Conservation (phyloP, 2,113 vertebrate genomes). For the Synchiropus splendidus region DNA sequence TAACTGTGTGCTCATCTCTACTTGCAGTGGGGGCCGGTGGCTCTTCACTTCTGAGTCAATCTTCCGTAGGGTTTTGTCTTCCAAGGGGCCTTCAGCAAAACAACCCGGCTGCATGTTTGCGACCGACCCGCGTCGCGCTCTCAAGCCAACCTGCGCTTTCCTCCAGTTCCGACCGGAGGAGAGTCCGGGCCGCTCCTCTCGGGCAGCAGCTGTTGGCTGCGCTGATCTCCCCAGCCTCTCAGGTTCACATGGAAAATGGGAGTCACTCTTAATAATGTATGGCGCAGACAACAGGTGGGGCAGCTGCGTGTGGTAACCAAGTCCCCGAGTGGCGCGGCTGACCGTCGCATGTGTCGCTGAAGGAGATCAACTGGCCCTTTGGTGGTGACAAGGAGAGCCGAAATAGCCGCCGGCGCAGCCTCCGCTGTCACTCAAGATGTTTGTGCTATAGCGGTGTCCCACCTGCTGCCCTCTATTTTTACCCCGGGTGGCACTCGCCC, state of each 20-base stretch:
- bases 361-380: slow-evolving; percentile 64
- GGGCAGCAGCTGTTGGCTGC: slow-evolving; percentile 54
- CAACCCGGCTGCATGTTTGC: slow-evolving; percentile 86
- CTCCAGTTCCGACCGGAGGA: not conserved
- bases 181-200: slow-evolving; percentile 28
- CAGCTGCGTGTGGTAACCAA: too few species aligned
- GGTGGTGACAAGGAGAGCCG: slow-evolving; percentile 80
- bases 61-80: slow-evolving; percentile 53
- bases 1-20: slow-evolving; percentile 96
- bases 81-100: slow-evolving; percentile 64
- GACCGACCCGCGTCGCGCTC: too few species aligned
- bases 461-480: slow-evolving; percentile 56
- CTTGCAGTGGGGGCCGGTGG: slow-evolving; percentile 79
- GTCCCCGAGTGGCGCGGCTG: too few species aligned
- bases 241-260: slow-evolving; percentile 62
- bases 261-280: slow-evolving; percentile 64
- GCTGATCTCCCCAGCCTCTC: slow-evolving; percentile 56
- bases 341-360: slow-evolving; percentile 63
- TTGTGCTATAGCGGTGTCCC: slow-evolving; percentile 50
- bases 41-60: slow-evolving; percentile 43
- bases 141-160: too few species aligned
- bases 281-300: slow-evolving; percentile 65
- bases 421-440: slow-evolving; percentile 80
- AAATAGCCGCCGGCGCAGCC: slow-evolving; percentile 88
- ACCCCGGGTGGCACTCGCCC: slow-evolving; percentile 18